Evolutionary conservation across 2,888 invertebrate species (phyloP), one percentile per base, ranked within the genome.

Genomic region (Apotomis betuletana): DNA sequence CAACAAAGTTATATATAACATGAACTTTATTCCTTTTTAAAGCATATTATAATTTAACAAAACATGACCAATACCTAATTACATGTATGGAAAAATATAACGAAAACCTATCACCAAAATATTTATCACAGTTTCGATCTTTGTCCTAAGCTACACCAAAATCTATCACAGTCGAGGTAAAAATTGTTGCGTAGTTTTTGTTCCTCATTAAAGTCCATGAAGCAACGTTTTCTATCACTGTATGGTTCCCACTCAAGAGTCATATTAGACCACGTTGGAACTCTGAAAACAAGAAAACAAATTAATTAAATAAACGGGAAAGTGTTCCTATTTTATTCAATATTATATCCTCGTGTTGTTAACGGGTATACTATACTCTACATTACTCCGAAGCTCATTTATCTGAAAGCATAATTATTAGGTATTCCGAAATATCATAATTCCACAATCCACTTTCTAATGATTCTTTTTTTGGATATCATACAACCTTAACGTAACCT

Each of bases 201-300:
- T 3, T 82, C 70, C 0, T 84, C 81, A 60, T 85, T 82, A 12
- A 90, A 82, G 0, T 87, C 76, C 1, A 91, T 72, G 3, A 84
- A 81, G 3, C 79, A 75, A 36, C 81, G 86, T 0, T 79, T 77
- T 1, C 76, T 54, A 1, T 75, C 77, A 0, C 82, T 84, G 76
- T 90, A 91, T 0, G 90, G 89, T 61, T 81, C 75, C 91, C 91
- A 92, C 75, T 85, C 77, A 13, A 83, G 72, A 41, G 80, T 71
- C 36, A 86, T 86, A 13, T 80, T 76, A 0, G 74, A 73, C 87
- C 89, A 88, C 9, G 85, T 78, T 27, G 91, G 91, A 78, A 79
- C 80, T 0, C 91, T 91, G 85, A 36, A 85, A 88, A 73, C 59
- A 73, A 55, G 68, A 51, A 70, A 3, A 64, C 10, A n/a, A 49